Percentiles rank a stretch among this genome's conserved stretches.
Conservation (phyloP, 2,888 invertebrate genomes). For the Lymantria dispar region DNA sequence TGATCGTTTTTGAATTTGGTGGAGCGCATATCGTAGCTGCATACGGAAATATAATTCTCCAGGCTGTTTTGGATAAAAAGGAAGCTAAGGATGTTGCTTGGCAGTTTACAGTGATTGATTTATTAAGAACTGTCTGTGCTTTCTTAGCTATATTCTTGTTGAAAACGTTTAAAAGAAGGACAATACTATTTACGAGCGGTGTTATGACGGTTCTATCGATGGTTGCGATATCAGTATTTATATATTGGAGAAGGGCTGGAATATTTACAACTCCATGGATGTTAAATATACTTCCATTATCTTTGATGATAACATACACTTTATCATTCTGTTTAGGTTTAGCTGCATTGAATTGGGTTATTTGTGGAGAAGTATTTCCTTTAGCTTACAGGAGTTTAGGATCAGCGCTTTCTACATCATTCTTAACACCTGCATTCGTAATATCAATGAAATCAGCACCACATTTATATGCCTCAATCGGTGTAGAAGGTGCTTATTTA, state of each 20-base stretch:
- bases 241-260: conserved; percentile 62
- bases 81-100: conserved; percentile 63
- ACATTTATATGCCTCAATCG: conserved; percentile 67
- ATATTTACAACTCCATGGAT: conserved; percentile 55
- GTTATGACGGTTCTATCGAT: conserved; percentile 64
- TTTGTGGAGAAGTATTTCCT: conserved; percentile 76
- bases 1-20: conserved; percentile 74
- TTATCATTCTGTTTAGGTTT: conserved; percentile 71
- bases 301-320: conserved; percentile 66
- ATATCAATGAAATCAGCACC: conserved; percentile 78
- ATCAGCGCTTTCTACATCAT: conserved; percentile 70
- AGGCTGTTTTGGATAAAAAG: conserved; percentile 61
- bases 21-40: conserved; percentile 76
- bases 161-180: conserved; percentile 63
- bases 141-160: conserved; percentile 77
- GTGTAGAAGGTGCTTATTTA: conserved; percentile 71
- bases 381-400: conserved; percentile 73
- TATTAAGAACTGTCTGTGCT: conserved; percentile 84
- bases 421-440: conserved; percentile 69
- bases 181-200: conserved; percentile 69
- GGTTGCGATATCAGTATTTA: conserved; percentile 59
- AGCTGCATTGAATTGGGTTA: conserved; percentile 74
- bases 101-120: conserved; percentile 85
- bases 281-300: conserved; percentile 60
- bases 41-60: conserved; percentile 69